Base-by-base conservation (phyloP, 2,797 vertebrate genomes). In the Cossypha niveicapilla region DNA sequence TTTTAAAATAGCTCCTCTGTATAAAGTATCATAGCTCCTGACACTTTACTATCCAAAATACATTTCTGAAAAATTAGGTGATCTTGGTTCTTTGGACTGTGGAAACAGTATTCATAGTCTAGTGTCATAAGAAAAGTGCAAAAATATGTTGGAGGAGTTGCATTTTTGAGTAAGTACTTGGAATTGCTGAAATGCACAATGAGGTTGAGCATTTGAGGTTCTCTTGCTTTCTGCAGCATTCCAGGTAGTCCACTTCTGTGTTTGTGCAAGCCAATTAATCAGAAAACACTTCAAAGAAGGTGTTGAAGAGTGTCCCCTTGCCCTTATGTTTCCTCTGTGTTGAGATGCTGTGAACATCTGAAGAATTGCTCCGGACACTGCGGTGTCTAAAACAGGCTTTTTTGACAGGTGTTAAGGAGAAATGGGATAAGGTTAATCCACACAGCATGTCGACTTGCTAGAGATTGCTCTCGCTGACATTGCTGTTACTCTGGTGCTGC, bases 311-410 rank as follows among this genome's bases (percentile, higher is more conserved):
- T 35, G 41, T 83, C 58, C 51, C 50, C 65, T 94, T 90, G 88
- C 65, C 78, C 78, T 92, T 92, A 75, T 13, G 51, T 60, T 95
- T 93, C 81, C n/a, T 90, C 82, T 42, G 1, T 35, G 61, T 41
- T 71, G 94, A 94, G 90, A 94, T 95, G 83, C 90, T 96, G 90
- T 56, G 87, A 86, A 67, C 70, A 79, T 94, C 93, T 93, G 94
- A 82, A 63, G 94, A 95, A 96, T 94, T 74, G 89, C 81, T 92
- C 83, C 37, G 78, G 95, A 95, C 83, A 16, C 80, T 84, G 22
- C 10, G 4, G 88, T 91, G 95, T 97, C 97, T 97, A 97, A 98
- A 98, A 97, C 97, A 98, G 97, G 83, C 83, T 45, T 95, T 97
- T 97, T 97, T 93, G 94, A 96, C 96, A 97, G 96, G 96, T 97